These are phyloP conservation scores for Brevimyrus niger DNA, from an alignment of 2,113 vertebrate genomes.

Conservation along the genomic window DNA sequence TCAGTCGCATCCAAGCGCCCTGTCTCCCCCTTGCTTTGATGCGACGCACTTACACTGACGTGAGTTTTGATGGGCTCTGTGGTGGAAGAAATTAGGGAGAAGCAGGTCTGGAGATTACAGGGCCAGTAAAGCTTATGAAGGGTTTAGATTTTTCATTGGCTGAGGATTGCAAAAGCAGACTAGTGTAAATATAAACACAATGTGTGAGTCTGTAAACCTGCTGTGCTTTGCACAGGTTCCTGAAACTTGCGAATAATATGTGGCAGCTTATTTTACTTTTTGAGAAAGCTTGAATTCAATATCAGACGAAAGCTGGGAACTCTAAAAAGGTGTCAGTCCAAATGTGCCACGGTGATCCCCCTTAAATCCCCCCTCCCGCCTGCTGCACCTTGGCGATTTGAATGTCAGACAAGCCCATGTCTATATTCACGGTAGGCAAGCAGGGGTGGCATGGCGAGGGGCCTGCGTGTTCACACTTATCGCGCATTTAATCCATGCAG, in stretches of 20 bases:
- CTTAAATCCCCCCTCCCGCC: not conserved
- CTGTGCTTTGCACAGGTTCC: not conserved
- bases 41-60: slow-evolving; percentile 4
- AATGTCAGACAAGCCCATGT: not conserved
- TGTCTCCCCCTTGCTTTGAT: slow-evolving; percentile 50
- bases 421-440: not conserved
- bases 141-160: not conserved
- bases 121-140: not conserved
- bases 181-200: not conserved
- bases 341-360: not conserved
- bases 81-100: not conserved
- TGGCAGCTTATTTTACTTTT: not conserved
- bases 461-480: not conserved
- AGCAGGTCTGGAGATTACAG: not conserved
- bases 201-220: not conserved
- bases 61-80: not conserved
- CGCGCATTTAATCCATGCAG: not conserved
- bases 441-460: not conserved
- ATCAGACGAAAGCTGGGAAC: not conserved
- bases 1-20: slow-evolving; percentile 28
- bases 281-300: not conserved
- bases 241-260: not conserved
- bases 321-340: not conserved
- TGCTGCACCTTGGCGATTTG: not conserved
- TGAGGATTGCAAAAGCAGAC: not conserved